These are phyloP conservation scores for Athripsodes cinereus DNA, from an alignment of 2,888 invertebrate genomes.

Conservation along the genomic window DNA sequence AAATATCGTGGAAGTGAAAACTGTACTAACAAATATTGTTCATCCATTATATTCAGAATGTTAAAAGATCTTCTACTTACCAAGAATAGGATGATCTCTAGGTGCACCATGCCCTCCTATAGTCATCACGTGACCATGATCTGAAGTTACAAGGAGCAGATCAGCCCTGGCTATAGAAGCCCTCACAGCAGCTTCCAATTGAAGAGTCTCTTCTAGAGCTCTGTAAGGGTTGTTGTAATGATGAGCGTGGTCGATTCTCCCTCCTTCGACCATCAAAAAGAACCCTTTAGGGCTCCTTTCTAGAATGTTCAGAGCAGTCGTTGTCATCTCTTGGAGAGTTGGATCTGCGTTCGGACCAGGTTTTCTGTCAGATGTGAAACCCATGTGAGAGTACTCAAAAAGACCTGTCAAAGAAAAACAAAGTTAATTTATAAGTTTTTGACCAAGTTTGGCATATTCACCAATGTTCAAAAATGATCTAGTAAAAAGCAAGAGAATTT, in stretches of 20 bases:
- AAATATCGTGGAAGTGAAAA: not conserved
- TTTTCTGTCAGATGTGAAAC: conserved; percentile 69
- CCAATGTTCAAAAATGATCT: too few species aligned
- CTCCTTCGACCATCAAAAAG: conserved; percentile 71
- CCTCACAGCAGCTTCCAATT: conserved; percentile 66
- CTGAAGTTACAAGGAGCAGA: conserved; percentile 69
- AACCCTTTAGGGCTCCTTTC: conserved; percentile 68
- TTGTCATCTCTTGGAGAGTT: conserved; percentile 70
- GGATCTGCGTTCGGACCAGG: conserved; percentile 63
- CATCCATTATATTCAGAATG: not conserved
- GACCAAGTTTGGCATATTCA: too few species aligned
- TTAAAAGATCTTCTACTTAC: too few species aligned
- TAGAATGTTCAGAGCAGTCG: conserved; percentile 63
- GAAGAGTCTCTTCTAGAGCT: conserved; percentile 70
- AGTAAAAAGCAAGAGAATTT: too few species aligned
- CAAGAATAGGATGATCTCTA: conserved; percentile 70
- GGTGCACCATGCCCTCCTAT: conserved; percentile 75
- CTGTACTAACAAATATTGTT: not conserved
- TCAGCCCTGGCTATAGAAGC: conserved; percentile 65
- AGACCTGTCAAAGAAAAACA: conserved; percentile 46
- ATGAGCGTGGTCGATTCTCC: conserved; percentile 74
- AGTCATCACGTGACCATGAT: conserved; percentile 75
- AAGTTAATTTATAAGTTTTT: too few species aligned
- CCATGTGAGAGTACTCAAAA: conserved; percentile 74
- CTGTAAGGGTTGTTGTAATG: conserved; percentile 75